Evolutionary conservation across 2,113 vertebrate species (phyloP), one percentile per base, ranked within the genome.

Genomic region (Lethenteron camtschaticum): DNA sequence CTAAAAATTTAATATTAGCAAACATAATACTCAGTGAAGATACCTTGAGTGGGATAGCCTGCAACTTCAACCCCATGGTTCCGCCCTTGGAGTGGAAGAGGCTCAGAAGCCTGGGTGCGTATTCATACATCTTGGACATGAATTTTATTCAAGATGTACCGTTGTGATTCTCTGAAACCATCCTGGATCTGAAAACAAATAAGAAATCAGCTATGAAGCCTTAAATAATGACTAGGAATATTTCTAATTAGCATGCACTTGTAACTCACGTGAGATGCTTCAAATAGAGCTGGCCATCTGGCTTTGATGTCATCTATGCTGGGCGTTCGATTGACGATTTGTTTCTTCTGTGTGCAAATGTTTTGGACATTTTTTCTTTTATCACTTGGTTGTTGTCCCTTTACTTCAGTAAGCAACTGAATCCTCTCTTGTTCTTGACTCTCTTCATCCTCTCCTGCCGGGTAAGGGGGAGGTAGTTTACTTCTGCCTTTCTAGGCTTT

Each of bases 381-480:
- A 41, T 41, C 24, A 41, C 24, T 41, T 41, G 24, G 24, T 41
- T 41, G 24, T 41, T 5, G 24, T 41, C 24, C 4, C 24, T 41
- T 41, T 41, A 41, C 24, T 41, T 41, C 24, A 41, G 18, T 18
- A 14, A n/a, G 18, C 14, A n/a, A 66, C 14, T 1, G 18, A 71
- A 74, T 41, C 60, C 70, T 74, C 59, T 74, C 73, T 69, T 75
- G 13, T 68, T 72, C 71, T 69, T 58, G 20, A 73, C 69, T 72
- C 55, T 72, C 56, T 18, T 18, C 16, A 68, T 58, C 59, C 68
- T 77, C 63, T 58, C 75, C 74, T 57, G 58, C 68, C 3, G 57
- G 74, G 59, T 74, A 72, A 70, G 71, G 68, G 6, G 74, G 13
- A 73, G 72, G 70, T 72, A 76, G 70, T 74, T 75, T 55, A 73